These are phyloP conservation scores for Chromobotia macracanthus DNA, from an alignment of 2,797 vertebrate species.

Conservation along the genomic window DNA sequence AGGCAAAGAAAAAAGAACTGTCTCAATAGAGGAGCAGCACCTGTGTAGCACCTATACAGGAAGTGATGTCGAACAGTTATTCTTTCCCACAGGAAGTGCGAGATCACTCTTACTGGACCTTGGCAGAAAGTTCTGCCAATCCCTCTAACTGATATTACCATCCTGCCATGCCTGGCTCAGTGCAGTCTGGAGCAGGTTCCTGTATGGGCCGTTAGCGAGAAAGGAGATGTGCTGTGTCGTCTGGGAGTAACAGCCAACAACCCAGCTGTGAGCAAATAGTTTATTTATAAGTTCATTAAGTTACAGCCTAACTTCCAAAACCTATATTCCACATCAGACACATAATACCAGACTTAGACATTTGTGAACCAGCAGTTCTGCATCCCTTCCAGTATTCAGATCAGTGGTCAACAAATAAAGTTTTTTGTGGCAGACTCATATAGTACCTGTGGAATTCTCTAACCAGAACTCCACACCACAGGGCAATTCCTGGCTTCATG, in stretches of 20 bases:
- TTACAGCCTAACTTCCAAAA: too few species aligned
- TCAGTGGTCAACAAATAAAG: too few species aligned
- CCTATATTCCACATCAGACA: too few species aligned
- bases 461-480: conserved; percentile 59
- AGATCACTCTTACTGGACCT: conserved; percentile 85
- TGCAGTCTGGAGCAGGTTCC: conserved; percentile 79
- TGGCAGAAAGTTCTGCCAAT: conserved; percentile 93
- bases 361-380: too few species aligned
- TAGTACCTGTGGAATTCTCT: neutral
- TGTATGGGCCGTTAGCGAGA: conserved; percentile 93
- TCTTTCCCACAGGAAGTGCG: conserved; percentile 84
- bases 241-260: conserved; percentile 83
- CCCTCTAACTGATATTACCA: conserved; percentile 85
- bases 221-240: conserved; percentile 94
- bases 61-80: neutral
- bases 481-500: conserved; percentile 95
- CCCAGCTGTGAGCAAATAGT: conserved; percentile 65
- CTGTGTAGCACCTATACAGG: neutral
- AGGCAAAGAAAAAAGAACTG: neutral
- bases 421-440: too few species aligned
- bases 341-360: too few species aligned
- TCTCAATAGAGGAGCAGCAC: too few species aligned
- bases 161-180: conserved; percentile 85
- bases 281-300: too few species aligned
- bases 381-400: neutral